A percentile compares a stretch with the other conserved stretches of the same genome.
Evolutionary conservation across 2,113 vertebrate species (phyloP).

Genomic region (Delphinus delphis): DNA sequence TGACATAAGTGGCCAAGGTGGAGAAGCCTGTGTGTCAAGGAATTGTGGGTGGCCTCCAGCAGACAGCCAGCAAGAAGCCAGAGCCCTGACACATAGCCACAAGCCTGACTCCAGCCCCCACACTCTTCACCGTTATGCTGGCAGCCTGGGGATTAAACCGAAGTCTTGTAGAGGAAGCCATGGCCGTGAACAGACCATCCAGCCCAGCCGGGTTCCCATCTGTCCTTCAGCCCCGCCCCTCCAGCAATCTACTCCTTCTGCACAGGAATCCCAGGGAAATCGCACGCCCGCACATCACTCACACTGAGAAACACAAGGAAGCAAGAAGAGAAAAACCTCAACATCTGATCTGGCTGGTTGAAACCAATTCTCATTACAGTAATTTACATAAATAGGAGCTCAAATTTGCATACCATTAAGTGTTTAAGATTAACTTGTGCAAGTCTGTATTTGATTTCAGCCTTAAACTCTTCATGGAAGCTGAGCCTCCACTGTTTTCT

Average conservation of each 20-base stretch:
- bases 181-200: neutral
- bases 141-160: neutral
- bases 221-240: neutral
- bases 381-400: constrained; percentile 10
- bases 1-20: neutral
- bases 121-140: neutral
- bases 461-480: constrained; percentile 45
- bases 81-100: neutral
- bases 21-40: neutral
- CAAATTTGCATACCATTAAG: constrained; percentile 51
- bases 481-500: neutral
- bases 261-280: neutral
- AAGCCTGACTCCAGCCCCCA: neutral
- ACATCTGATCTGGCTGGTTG: constrained; percentile 13
- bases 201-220: neutral
- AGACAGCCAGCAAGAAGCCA: neutral
- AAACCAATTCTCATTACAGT: constrained; percentile 42
- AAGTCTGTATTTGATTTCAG: constrained; percentile 47
- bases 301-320: neutral
- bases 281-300: neutral
- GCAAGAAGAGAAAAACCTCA: neutral
- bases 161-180: neutral
- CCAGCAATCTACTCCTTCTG: neutral
- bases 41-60: neutral
- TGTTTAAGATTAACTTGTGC: constrained; percentile 45